A percentile compares a stretch with the other conserved stretches of the same genome.
phyloP scores from a whole-genome alignment of 2,113 vertebrate species.

The Sinocyclocheilus grahami region DNA sequence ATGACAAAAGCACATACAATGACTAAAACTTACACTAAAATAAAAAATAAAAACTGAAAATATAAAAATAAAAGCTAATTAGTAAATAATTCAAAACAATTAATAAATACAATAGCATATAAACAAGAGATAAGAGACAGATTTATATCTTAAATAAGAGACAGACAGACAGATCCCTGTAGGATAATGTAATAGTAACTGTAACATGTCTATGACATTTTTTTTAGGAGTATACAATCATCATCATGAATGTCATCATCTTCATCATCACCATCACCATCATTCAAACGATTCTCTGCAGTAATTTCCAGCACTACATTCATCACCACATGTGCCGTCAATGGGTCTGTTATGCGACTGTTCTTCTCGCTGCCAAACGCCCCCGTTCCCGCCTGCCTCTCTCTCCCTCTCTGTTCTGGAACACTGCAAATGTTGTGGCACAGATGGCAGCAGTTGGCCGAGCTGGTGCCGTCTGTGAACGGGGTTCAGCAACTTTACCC shows the following conservation, averaged over 20 bases:
- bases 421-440: slow-evolving; percentile 56
- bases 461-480: slow-evolving; percentile 48
- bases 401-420: slow-evolving; percentile 51
- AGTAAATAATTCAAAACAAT: too few species aligned
- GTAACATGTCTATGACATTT: neutral
- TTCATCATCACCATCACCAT: neutral
- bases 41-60: neutral
- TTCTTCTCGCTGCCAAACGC: slow-evolving; percentile 55
- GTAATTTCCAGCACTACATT: slow-evolving; percentile 21
- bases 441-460: slow-evolving; percentile 64
- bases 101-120: neutral
- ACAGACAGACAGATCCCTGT: neutral
- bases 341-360: slow-evolving; percentile 45
- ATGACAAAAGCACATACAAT: too few species aligned
- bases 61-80: neutral
- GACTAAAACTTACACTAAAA: too few species aligned
- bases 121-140: neutral
- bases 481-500: slow-evolving; percentile 44
- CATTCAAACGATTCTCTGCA: neutral
- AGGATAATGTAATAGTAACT: neutral
- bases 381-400: slow-evolving; percentile 32
- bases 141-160: too few species aligned
- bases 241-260: neutral
- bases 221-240: neutral
- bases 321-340: slow-evolving; percentile 37